Evolutionary conservation across 1,140 invertebrate species (phyloP).

Genomic region (Drosophila elegans): DNA sequence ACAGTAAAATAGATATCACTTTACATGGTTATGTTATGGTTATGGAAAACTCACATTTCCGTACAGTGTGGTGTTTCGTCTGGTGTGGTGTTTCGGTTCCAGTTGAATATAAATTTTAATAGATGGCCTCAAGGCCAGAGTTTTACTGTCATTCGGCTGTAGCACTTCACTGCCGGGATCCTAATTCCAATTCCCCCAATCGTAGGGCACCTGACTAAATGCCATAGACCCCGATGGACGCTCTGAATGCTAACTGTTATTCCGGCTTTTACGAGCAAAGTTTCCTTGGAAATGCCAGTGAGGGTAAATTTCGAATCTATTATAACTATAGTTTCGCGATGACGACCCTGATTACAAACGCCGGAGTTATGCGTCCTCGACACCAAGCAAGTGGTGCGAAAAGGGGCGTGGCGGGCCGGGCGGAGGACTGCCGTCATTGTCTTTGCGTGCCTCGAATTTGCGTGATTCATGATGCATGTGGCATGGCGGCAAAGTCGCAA

Average conservation of each 20-base stretch:
- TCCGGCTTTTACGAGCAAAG: slow-evolving; percentile 65
- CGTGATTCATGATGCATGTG: slow-evolving; percentile 75
- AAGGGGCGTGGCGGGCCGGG: not conserved
- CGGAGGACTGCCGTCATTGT: slow-evolving; percentile 66
- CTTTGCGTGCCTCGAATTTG: slow-evolving; percentile 67
- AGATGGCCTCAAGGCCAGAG: slow-evolving; percentile 47
- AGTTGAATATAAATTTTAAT: slow-evolving; percentile 57
- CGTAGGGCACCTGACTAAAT: slow-evolving; percentile 48
- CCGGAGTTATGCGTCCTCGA: slow-evolving; percentile 56
- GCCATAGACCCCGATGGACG: slow-evolving; percentile 20
- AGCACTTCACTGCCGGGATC: slow-evolving; percentile 37
- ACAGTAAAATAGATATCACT: slow-evolving; percentile 12
- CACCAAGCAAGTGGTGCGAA: slow-evolving; percentile 52
- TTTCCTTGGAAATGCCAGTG: slow-evolving; percentile 73
- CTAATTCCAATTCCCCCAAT: slow-evolving; percentile 16
- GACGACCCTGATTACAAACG: slow-evolving; percentile 47
- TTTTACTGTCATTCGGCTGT: slow-evolving; percentile 56
- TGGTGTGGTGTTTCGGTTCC: slow-evolving; percentile 16
- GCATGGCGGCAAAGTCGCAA: slow-evolving; percentile 41
- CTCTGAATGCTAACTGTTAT: slow-evolving; percentile 45
- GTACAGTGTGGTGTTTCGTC: slow-evolving; percentile 18
- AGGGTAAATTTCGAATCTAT: slow-evolving; percentile 43
- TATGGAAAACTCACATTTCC: slow-evolving; percentile 10
- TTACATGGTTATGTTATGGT: slow-evolving; percentile 15
- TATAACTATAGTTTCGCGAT: slow-evolving; percentile 52